Evolutionary conservation across 2,113 vertebrate genomes (phyloP).

Genomic region (Anguilla japonica): DNA sequence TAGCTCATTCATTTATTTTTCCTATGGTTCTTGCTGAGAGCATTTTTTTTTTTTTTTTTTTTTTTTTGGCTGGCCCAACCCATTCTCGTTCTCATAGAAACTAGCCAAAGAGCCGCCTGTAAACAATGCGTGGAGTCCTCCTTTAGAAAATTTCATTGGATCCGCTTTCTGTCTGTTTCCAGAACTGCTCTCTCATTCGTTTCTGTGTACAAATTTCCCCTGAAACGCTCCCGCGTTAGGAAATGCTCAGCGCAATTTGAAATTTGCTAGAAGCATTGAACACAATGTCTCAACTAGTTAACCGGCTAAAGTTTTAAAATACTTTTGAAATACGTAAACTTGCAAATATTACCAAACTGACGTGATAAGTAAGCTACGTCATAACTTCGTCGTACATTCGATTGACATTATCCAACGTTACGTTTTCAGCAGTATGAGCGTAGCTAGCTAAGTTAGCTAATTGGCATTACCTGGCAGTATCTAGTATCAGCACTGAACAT

Average conservation of each 20-base stretch:
- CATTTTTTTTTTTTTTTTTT: no score
- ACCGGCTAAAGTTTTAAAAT: not conserved
- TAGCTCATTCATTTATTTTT: not conserved
- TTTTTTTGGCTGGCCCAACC: not conserved
- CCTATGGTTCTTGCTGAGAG: not conserved
- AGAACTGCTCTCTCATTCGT: slow-evolving; percentile 56
- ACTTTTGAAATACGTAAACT: not conserved
- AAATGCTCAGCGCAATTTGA: not conserved
- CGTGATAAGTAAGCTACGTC: slow-evolving; percentile 43
- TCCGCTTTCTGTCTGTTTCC: slow-evolving; percentile 13
- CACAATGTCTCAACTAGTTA: not conserved
- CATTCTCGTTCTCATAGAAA: not conserved
- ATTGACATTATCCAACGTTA: no score
- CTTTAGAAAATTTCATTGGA: slow-evolving; percentile 33
- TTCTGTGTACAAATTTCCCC: not conserved
- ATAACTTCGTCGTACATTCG: no score
- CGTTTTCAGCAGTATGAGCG: no score
- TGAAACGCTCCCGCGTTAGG: slow-evolving; percentile 39
- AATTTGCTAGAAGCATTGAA: not conserved
- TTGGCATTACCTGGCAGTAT: not conserved
- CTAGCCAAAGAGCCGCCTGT: not conserved
- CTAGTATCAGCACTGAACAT: no score
- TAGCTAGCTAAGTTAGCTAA: not conserved
- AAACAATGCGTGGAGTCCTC: not conserved
- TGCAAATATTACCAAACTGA: slow-evolving; percentile 35